phyloP scores from a whole-genome alignment of 1,140 invertebrate species.

The Gonatopus flavifemur region DNA sequence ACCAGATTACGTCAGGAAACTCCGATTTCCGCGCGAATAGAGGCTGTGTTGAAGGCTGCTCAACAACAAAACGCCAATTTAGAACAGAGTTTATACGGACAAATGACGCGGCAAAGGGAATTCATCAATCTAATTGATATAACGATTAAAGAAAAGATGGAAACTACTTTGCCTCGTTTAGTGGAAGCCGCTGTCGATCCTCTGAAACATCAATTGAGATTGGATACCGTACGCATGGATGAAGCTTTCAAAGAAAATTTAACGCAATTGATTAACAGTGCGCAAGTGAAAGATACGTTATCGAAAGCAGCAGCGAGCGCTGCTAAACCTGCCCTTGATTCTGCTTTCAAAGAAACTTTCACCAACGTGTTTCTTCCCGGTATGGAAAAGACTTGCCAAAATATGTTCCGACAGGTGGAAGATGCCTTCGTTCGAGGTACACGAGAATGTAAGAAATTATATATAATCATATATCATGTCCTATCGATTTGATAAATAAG shows the following conservation, averaged over 20 bases:
- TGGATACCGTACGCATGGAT: constrained; percentile 77
- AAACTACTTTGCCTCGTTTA: constrained; percentile 63
- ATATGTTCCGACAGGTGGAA: constrained; percentile 86
- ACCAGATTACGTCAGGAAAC: constrained; percentile 47
- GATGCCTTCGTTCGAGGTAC: constrained; percentile 82
- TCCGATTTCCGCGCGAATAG: constrained; percentile 39
- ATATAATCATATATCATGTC: constrained; percentile 3
- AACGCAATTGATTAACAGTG: constrained; percentile 71
- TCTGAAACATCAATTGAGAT: constrained; percentile 70
- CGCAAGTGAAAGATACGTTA: constrained; percentile 75
- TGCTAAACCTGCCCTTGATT: constrained; percentile 67
- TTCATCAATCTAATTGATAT: constrained; percentile 64
- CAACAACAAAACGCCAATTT: constrained; percentile 49
- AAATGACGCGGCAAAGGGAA: constrained; percentile 54
- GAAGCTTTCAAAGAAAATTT: constrained; percentile 77
- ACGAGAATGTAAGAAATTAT: constrained; percentile 75
- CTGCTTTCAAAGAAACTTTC: constrained; percentile 75
- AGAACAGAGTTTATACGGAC: constrained; percentile 57
- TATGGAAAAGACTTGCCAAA: constrained; percentile 81
- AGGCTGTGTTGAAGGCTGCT: constrained; percentile 42
- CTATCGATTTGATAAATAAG: background rate
- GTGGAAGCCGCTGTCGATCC: constrained; percentile 70
- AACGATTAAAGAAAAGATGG: constrained; percentile 69
- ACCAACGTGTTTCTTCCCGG: constrained; percentile 74
- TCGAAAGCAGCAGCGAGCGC: constrained; percentile 67